phyloP scores from a whole-genome alignment of 1,140 invertebrate species.

The Aethina tumida region DNA sequence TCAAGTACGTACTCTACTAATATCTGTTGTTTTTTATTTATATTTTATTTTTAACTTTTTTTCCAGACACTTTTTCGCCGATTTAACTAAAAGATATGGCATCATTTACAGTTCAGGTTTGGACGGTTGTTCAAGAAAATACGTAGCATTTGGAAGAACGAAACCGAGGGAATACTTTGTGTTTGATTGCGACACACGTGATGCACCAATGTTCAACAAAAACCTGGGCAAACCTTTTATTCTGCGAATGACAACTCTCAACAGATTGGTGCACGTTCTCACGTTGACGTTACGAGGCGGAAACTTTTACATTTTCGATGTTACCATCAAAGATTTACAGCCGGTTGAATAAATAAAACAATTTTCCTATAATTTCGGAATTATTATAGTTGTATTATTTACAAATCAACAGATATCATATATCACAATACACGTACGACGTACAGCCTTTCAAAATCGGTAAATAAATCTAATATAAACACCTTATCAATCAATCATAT shows the following conservation, averaged over 20 bases:
- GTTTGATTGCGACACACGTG: constrained; percentile 50
- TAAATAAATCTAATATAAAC: too few relatives aligned
- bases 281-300: constrained; percentile 30
- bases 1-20: constrained; percentile 23
- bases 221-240: constrained; percentile 46
- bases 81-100: constrained; percentile 36
- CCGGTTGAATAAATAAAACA: constrained; percentile 16
- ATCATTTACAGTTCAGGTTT: constrained; percentile 40
- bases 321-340: constrained; percentile 20
- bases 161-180: constrained; percentile 46
- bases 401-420: too few relatives aligned
- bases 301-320: constrained; percentile 32
- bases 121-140: constrained; percentile 30
- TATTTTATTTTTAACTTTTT: constrained; percentile 4
- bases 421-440: too few relatives aligned
- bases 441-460: too few relatives aligned
- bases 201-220: constrained; percentile 46
- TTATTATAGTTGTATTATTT: too few relatives aligned
- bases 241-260: constrained; percentile 45
- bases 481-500: too few relatives aligned
- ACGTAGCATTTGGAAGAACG: constrained; percentile 45
- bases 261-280: constrained; percentile 44
- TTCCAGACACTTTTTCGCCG: constrained; percentile 43
- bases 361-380: too few relatives aligned
- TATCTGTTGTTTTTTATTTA: background rate